Conservation (phyloP, 2,888 invertebrate genomes). For the Synanthedon andrenaeformis region DNA sequence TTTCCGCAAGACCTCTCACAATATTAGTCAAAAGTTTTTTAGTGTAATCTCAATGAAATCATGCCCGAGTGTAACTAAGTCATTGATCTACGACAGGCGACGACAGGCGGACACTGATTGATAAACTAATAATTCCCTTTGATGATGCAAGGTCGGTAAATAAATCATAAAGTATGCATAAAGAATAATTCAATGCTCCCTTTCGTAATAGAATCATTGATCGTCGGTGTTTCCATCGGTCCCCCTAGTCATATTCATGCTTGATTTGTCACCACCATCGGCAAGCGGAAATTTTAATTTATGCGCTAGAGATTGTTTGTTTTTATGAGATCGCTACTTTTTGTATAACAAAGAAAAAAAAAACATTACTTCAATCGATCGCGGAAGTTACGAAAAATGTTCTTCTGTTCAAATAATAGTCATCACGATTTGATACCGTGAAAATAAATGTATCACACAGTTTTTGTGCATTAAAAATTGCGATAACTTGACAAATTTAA, state of each 20-base stretch:
- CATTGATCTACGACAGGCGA: no score
- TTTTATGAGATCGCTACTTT: slow-evolving; percentile 54
- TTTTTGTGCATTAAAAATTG: no score
- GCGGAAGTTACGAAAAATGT: slow-evolving; percentile 48
- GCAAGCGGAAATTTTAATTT: slow-evolving; percentile 68
- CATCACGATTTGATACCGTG: not conserved
- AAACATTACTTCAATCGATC: slow-evolving; percentile 37
- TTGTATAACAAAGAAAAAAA: slow-evolving; percentile 29
- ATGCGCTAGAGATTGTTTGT: slow-evolving; percentile 61
- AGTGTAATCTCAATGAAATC: no score
- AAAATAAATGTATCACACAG: no score
- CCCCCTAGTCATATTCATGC: slow-evolving; percentile 55
- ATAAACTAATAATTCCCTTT: not conserved
- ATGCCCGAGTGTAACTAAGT: no score
- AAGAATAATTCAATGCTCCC: not conserved
- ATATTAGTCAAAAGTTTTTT: no score
- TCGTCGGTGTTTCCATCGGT: slow-evolving; percentile 21
- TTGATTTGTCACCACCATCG: slow-evolving; percentile 52
- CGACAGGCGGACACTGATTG: no score
- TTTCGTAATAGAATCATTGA: slow-evolving; percentile 16
- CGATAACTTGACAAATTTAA: no score
- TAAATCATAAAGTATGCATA: not conserved
- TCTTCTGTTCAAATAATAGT: slow-evolving; percentile 1
- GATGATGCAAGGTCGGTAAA: not conserved
- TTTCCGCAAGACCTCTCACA: no score